Evolutionary conservation across 2,113 vertebrate species (phyloP).

Genomic region (Syrrhaptes paradoxus): DNA sequence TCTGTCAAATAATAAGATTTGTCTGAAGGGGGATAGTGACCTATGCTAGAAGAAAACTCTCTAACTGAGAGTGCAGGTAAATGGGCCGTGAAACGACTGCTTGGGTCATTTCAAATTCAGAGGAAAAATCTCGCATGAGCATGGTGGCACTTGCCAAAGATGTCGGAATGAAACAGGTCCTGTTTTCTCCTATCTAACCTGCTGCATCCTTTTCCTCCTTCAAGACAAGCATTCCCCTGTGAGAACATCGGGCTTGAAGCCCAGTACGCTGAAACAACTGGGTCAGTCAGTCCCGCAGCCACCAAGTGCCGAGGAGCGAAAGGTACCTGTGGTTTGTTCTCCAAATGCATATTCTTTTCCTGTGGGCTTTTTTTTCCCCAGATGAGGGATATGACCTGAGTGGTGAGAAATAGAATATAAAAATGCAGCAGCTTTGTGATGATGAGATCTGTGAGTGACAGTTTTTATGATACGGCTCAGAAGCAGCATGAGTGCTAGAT

Average conservation of each 20-base stretch:
- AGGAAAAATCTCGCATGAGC: not conserved
- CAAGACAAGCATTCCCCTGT: slow-evolving; percentile 76
- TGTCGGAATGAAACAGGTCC: not conserved
- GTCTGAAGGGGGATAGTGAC: not conserved
- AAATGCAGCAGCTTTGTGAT: not conserved
- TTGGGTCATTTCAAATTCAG: not conserved
- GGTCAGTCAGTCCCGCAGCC: slow-evolving; percentile 78
- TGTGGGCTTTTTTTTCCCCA: not conserved
- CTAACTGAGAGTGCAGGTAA: not conserved
- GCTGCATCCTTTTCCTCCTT: slow-evolving; percentile 2
- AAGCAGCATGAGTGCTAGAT: not conserved
- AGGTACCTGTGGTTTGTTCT: slow-evolving; percentile 51
- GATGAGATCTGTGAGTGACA: not conserved
- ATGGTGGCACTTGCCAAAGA: not conserved
- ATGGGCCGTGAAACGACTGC: not conserved
- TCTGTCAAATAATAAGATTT: not conserved
- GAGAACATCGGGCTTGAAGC: slow-evolving; percentile 86
- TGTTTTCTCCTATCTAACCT: not conserved
- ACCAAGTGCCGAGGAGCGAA: slow-evolving; percentile 36
- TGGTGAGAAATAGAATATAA: not conserved
- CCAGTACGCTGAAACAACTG: slow-evolving; percentile 86
- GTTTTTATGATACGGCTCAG: not conserved
- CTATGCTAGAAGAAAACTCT: not conserved
- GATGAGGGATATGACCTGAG: not conserved
- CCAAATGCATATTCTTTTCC: not conserved